phyloP scores from a whole-genome alignment of 2,888 invertebrate species.

The Perithous albicinctus region DNA sequence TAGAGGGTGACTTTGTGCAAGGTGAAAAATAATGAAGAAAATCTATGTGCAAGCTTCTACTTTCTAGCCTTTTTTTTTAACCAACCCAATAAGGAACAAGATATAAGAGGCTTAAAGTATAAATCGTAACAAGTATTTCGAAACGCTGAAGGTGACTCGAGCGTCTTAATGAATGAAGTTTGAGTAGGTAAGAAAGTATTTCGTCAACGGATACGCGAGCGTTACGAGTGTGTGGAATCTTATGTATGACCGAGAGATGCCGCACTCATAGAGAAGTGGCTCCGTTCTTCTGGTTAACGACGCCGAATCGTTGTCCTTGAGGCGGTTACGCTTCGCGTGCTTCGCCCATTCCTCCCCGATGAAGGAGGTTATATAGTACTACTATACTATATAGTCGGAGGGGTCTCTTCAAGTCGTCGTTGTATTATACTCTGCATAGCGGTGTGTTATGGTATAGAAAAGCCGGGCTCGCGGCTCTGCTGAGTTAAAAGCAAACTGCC shows the following conservation, averaged over 20 bases:
- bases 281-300: conserved; percentile 41
- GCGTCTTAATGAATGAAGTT: conserved; percentile 7
- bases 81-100: too few species aligned
- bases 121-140: too few species aligned
- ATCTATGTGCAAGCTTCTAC: too few species aligned
- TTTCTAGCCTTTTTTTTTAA: too few species aligned
- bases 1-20: too few species aligned
- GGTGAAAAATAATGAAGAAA: too few species aligned
- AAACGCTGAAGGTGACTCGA: background rate
- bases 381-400: conserved; percentile 38
- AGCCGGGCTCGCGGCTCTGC: conserved; percentile 35
- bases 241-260: conserved; percentile 42
- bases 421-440: conserved; percentile 6
- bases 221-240: conserved; percentile 7
- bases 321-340: conserved; percentile 69
- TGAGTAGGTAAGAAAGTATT: conserved; percentile 1
- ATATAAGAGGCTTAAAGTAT: too few species aligned
- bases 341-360: too few species aligned
- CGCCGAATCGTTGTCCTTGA: conserved; percentile 69
- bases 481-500: conserved; percentile 75
- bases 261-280: background rate
- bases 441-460: too few species aligned
- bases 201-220: background rate
- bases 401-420: conserved; percentile 49
- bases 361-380: too few species aligned